Conservation (phyloP, 2,888 invertebrate species). For the Apomyelois bistriatella region DNA sequence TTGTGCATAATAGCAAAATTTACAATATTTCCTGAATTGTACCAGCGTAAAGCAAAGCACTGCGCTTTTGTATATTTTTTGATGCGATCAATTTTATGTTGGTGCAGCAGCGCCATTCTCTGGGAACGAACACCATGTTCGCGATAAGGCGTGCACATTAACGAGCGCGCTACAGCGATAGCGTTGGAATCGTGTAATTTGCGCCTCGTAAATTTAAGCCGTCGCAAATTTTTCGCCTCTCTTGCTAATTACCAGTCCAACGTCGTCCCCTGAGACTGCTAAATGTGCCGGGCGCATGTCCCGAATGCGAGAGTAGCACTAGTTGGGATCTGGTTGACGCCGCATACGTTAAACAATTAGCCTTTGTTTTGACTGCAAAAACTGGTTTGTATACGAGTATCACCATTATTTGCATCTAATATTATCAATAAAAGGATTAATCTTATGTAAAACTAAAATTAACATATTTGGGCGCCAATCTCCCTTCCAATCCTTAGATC, state of each 20-base stretch:
- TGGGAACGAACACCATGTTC: slow-evolving; percentile 41
- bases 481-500: no score
- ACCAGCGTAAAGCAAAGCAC: slow-evolving; percentile 22
- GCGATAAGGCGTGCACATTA: slow-evolving; percentile 78
- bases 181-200: slow-evolving; percentile 76
- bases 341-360: slow-evolving; percentile 63
- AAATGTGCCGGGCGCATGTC: slow-evolving; percentile 73
- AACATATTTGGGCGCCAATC: no score
- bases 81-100: slow-evolving; percentile 52
- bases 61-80: slow-evolving; percentile 46
- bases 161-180: slow-evolving; percentile 70
- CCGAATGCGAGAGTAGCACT: slow-evolving; percentile 68
- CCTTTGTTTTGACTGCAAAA: slow-evolving; percentile 69
- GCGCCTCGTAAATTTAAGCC: slow-evolving; percentile 78
- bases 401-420: no score
- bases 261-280: slow-evolving; percentile 72
- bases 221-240: slow-evolving; percentile 79
- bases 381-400: slow-evolving; percentile 47
- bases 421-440: no score
- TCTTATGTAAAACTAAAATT: no score
- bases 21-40: slow-evolving; percentile 26
- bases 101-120: slow-evolving; percentile 35
- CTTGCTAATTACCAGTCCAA: slow-evolving; percentile 76
- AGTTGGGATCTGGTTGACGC: slow-evolving; percentile 58
- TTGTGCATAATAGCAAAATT: slow-evolving; percentile 21